Conservation (phyloP, 2,888 invertebrate species). For the Eupithecia dodoneata region DNA sequence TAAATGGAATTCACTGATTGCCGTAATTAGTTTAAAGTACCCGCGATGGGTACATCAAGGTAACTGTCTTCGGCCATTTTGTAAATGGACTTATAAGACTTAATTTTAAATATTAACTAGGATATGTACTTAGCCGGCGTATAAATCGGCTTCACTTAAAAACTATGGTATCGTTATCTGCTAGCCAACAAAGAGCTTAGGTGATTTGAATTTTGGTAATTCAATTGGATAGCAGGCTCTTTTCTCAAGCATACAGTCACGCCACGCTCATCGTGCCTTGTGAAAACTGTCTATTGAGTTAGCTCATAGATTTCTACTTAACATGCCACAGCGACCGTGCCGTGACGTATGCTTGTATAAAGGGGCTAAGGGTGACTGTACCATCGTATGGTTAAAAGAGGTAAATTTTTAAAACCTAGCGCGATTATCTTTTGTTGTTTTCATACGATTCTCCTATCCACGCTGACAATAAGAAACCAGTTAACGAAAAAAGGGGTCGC, state of each 20-base stretch:
- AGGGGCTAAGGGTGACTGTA: not conserved
- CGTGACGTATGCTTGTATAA: no score
- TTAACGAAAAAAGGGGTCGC: no score
- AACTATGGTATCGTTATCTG: not conserved
- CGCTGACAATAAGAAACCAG: no score
- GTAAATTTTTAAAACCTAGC: no score
- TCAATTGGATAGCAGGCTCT: not conserved
- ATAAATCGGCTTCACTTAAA: not conserved
- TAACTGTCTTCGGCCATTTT: not conserved
- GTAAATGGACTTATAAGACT: constrained; percentile 2
- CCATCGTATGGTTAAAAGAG: not conserved
- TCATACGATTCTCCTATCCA: no score
- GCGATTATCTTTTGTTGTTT: no score
- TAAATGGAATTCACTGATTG: not conserved
- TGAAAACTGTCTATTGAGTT: no score
- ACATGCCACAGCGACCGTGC: no score
- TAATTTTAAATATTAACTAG: not conserved
- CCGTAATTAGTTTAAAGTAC: constrained; percentile 8
- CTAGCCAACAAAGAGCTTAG: constrained; percentile 2
- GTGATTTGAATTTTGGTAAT: not conserved
- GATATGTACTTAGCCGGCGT: not conserved
- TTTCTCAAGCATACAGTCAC: no score
- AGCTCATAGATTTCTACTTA: no score
- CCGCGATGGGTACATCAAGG: not conserved
- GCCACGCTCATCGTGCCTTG: no score